These are phyloP conservation scores for Catharus fuscescens DNA, from an alignment of 2,113 vertebrate species.

Conservation along the genomic window DNA sequence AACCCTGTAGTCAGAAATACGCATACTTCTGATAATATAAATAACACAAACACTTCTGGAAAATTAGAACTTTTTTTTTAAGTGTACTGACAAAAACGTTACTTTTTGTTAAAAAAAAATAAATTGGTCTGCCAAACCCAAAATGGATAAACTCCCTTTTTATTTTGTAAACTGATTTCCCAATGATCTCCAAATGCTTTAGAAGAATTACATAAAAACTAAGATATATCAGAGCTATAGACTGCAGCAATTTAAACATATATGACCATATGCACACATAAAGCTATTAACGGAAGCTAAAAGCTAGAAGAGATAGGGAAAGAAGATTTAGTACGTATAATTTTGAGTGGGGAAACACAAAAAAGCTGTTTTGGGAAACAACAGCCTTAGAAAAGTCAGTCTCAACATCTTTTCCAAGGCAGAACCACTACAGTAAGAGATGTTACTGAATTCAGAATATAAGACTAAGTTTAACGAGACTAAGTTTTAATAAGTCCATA, in stretches of 20 bases:
- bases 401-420: not conserved
- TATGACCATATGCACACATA: not conserved
- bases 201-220: not conserved
- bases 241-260: not conserved
- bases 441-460: not conserved
- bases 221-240: not conserved
- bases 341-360: not conserved
- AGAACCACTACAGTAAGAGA: not conserved
- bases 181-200: not conserved
- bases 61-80: accelerated
- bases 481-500: not conserved
- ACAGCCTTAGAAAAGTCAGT: not conserved
- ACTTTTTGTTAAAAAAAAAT: not conserved
- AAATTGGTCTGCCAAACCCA: not conserved
- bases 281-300: not conserved
- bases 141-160: not conserved
- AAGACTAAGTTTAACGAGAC: not conserved
- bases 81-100: not conserved
- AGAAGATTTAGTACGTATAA: not conserved
- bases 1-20: not conserved
- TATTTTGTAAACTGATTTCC: not conserved
- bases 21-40: not conserved
- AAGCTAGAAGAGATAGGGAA: not conserved
- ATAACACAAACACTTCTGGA: not conserved
- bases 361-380: not conserved